Conservation (phyloP, 2,113 vertebrate species). For the Peromyscus polionotus region DNA sequence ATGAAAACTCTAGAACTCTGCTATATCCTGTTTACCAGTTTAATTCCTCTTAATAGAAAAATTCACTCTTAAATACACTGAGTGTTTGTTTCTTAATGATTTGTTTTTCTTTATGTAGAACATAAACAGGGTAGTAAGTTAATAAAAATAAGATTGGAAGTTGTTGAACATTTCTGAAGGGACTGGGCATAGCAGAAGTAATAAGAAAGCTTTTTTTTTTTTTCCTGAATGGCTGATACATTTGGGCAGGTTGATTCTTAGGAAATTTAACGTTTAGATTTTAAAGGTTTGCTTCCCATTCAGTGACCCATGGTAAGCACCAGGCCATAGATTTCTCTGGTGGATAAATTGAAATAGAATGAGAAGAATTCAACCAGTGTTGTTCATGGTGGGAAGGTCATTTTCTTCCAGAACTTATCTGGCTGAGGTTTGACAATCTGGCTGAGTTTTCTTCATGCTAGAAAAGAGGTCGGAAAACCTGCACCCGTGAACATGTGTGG, state of each 20-base stretch:
- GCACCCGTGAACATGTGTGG: not conserved
- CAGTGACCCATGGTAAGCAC: not conserved
- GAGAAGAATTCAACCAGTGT: not conserved
- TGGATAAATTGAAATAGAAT: not conserved
- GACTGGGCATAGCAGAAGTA: not conserved
- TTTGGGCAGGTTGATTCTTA: not conserved
- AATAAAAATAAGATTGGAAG: not conserved
- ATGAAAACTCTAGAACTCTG: not conserved
- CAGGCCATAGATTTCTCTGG: not conserved
- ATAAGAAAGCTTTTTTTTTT: not conserved
- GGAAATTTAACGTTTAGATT: slow-evolving; percentile 24
- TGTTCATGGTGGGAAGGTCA: not conserved
- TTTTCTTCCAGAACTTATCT: not conserved
- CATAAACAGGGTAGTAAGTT: not conserved
- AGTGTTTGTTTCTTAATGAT: not conserved
- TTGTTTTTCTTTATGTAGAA: not conserved
- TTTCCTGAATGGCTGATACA: not conserved
- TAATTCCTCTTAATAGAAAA: slow-evolving; percentile 4
- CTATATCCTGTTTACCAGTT: not conserved
- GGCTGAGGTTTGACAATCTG: not conserved
- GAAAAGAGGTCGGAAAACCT: not conserved
- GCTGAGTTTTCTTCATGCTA: not conserved
- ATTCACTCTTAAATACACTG: not conserved
- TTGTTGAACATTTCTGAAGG: not conserved
- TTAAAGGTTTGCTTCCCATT: slow-evolving; percentile 15